Evolutionary conservation across 2,113 vertebrate genomes (phyloP).

Genomic region (Ochotona princeps): DNA sequence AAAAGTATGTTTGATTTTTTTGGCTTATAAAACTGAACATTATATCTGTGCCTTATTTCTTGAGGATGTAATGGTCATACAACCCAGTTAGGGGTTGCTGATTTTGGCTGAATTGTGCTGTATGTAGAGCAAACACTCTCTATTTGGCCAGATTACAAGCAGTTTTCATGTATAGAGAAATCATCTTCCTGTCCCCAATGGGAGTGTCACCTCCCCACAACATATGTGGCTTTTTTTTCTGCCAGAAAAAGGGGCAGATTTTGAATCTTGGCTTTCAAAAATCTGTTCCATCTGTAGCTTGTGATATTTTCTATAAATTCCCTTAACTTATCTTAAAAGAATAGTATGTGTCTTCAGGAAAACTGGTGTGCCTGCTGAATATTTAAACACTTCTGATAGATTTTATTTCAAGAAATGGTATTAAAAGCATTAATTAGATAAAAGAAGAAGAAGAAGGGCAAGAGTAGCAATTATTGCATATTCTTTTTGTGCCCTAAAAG

Average conservation of each 20-base stretch:
- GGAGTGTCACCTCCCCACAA: slow-evolving; percentile 83
- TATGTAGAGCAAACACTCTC: slow-evolving; percentile 33
- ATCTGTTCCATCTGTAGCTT: slow-evolving; percentile 81
- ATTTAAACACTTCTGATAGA: slow-evolving; percentile 52
- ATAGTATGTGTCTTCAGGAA: slow-evolving; percentile 54
- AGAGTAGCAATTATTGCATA: not conserved
- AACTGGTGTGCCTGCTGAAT: slow-evolving; percentile 1
- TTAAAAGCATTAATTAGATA: slow-evolving; percentile 36
- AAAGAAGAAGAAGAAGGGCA: slow-evolving; percentile 55
- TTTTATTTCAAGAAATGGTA: slow-evolving; percentile 60
- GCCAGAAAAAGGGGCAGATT: slow-evolving; percentile 82
- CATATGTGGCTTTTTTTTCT: slow-evolving; percentile 84
- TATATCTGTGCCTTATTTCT: slow-evolving; percentile 9
- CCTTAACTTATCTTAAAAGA: slow-evolving; percentile 71
- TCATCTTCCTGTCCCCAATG: slow-evolving; percentile 84
- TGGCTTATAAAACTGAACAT: slow-evolving; percentile 5
- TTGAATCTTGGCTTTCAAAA: slow-evolving; percentile 81
- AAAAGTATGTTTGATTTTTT: slow-evolving; percentile 45
- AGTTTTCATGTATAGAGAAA: slow-evolving; percentile 81
- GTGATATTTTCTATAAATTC: slow-evolving; percentile 72
- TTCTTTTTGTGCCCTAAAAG: not conserved
- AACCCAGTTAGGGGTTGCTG: slow-evolving; percentile 9
- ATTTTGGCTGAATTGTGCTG: slow-evolving; percentile 66
- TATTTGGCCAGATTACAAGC: slow-evolving; percentile 73
- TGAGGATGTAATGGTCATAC: slow-evolving; percentile 42